phyloP scores from a whole-genome alignment of 2,797 vertebrate species.

The Ctenochaetus hawaiiensis region DNA sequence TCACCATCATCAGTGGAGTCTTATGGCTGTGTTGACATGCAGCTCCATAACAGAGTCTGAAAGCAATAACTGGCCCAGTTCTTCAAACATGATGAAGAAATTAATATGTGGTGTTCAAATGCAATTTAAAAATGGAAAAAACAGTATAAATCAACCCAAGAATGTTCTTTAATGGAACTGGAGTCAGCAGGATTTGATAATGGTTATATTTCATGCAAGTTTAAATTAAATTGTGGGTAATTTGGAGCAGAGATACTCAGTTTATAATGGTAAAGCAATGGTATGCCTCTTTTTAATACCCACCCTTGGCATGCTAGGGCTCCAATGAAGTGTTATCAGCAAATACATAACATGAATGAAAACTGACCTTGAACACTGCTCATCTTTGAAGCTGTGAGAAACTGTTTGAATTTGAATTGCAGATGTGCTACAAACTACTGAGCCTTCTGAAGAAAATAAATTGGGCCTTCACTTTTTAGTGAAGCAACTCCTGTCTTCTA shows the following conservation, averaged over 20 bases:
- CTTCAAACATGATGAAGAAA: conserved; percentile 26
- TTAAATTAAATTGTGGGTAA: not conserved
- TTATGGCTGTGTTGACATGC: conserved; percentile 32
- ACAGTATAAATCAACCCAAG: not conserved
- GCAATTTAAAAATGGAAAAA: conserved; percentile 1
- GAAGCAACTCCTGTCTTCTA: not conserved
- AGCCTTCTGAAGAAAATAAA: conserved; percentile 12
- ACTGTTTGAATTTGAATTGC: conserved; percentile 43
- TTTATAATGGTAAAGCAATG: not conserved
- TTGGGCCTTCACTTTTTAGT: not conserved
- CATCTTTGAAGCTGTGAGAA: conserved; percentile 20
- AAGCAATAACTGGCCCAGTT: conserved; percentile 51
- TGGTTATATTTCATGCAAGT: not conserved
- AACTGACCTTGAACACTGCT: conserved; percentile 25
- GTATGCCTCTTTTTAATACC: not conserved
- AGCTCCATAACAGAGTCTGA: conserved; percentile 25
- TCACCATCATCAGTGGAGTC: not conserved
- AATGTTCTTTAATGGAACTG: not conserved
- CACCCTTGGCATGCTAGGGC: not conserved
- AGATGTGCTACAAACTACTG: conserved; percentile 24
- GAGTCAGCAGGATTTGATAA: conserved; percentile 9
- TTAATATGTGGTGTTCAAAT: conserved; percentile 9
- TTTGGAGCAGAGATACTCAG: not conserved
- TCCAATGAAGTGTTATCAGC: conserved; percentile 5
- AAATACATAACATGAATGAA: conserved; percentile 2